Conservation (phyloP, 2,797 vertebrate genomes). For the Anas georgica region DNA sequence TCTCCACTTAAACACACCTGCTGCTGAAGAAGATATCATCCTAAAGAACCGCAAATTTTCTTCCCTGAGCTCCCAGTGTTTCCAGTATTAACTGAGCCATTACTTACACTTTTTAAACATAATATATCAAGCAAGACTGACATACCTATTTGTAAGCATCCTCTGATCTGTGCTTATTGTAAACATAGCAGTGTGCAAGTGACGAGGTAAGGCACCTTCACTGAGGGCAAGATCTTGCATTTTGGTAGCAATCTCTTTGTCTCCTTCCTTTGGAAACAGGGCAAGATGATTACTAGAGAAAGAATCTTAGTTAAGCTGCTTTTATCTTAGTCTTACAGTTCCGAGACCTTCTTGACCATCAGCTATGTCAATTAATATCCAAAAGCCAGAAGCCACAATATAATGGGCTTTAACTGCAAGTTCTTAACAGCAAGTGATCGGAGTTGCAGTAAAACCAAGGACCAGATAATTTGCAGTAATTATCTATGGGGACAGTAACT, state of each 20-base stretch:
- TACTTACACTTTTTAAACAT: neutral
- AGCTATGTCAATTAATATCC: neutral
- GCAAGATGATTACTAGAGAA: slow-evolving; percentile 74
- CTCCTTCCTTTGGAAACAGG: slow-evolving; percentile 89
- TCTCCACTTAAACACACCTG: neutral
- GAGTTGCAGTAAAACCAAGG: neutral
- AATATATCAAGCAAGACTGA: slow-evolving; percentile 40
- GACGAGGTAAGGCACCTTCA: slow-evolving; percentile 96
- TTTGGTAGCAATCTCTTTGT: slow-evolving; percentile 98
- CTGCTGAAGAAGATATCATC: neutral
- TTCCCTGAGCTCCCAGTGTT: neutral
- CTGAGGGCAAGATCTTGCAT: slow-evolving; percentile 99
- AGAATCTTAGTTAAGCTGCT: slow-evolving; percentile 60
- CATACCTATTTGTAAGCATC: slow-evolving; percentile 98
- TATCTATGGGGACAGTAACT: neutral
- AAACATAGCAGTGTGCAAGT: slow-evolving; percentile 97
- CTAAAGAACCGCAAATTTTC: neutral
- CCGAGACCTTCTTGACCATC: slow-evolving; percentile 7
- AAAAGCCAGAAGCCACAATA: neutral
- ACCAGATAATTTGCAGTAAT: neutral
- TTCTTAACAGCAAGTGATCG: neutral
- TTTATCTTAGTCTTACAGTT: slow-evolving; percentile 48
- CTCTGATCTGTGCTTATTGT: slow-evolving; percentile 96
- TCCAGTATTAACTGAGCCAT: neutral
- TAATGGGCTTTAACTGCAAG: neutral